Evolutionary conservation across 2,113 vertebrate genomes (phyloP), one percentile per base, ranked within the genome.

Genomic region (Upupa epops): DNA sequence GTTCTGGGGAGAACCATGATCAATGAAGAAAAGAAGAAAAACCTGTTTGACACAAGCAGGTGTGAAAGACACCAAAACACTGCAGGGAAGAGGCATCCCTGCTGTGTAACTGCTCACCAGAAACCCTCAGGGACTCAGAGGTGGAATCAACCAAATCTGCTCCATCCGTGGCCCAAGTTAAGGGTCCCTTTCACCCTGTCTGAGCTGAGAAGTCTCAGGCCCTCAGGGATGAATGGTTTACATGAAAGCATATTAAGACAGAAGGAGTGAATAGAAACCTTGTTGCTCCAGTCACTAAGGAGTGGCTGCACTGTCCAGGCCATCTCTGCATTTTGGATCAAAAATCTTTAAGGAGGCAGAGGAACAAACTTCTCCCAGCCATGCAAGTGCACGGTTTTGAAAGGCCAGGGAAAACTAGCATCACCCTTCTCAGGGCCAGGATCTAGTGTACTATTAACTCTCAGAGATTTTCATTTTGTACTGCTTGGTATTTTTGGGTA

Each of bases 111-210:
- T 0, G 2, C 64, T 86, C 32, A 40, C 17, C 29, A 3, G 0
- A 54, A 17, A 73, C 20, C 18, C 1, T 1, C 37, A 26, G 40
- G 56, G 51, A 61, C 18, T 56, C 0, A 0, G 56, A 37, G 24
- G 13, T 34, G 74, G 40, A 40, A 76, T 21, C 0, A 3, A 28
- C 20, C 2, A 1, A 60, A 46, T 34, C 29, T n/a, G 10, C 19
- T 56, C 4, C 8, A 2, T 40, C 16, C 0, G 0, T 36, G n/a
- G 25, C 54, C 66, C 14, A 52, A 63, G 28, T 8, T 66, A 55
- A 4, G 0, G 1, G 56, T 48, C 70, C 24, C 37, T 17, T 31
- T 40, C 0, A 0, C 29, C 34, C 29, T 4, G 1, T 31, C 2
- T 0, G 54, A 75, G n/a, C 20, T 9, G 4, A 77, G 56, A 46